Evolutionary conservation across 2,888 invertebrate species (phyloP).

Genomic region (Agrotis puta): DNA sequence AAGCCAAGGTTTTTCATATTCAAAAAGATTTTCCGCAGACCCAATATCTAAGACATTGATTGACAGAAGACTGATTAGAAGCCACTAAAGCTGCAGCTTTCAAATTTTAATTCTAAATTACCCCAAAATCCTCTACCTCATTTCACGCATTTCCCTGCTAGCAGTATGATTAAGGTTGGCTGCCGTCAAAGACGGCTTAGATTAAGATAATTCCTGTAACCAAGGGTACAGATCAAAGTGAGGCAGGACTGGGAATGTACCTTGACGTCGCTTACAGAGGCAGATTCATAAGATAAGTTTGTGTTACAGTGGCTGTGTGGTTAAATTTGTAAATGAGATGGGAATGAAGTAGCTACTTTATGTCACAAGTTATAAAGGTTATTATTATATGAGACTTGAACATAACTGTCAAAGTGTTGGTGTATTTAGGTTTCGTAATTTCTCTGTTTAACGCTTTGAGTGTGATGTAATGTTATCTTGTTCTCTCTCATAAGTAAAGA

Average conservation of each 20-base stretch:
- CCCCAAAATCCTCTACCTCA: background rate
- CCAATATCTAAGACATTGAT: background rate
- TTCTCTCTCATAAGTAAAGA: too few species aligned
- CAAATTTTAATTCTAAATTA: slow-evolving; percentile 17
- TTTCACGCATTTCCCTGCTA: slow-evolving; percentile 9
- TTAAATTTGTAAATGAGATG: background rate
- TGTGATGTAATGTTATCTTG: too few species aligned
- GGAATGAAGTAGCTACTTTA: background rate
- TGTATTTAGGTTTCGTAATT: too few species aligned
- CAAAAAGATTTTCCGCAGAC: too few species aligned
- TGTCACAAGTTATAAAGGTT: background rate
- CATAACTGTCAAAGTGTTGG: too few species aligned
- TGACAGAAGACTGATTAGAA: background rate
- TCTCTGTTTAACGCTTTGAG: too few species aligned
- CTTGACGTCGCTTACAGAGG: slow-evolving; percentile 17
- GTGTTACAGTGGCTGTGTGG: background rate
- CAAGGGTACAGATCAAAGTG: slow-evolving; percentile 43
- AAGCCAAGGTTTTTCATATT: background rate
- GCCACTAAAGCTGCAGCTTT: background rate
- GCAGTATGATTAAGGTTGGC: slow-evolving; percentile 36
- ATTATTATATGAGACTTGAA: background rate
- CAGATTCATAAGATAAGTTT: slow-evolving; percentile 14
- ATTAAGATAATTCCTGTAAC: slow-evolving; percentile 44
- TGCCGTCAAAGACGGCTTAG: slow-evolving; percentile 39
- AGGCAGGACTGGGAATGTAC: slow-evolving; percentile 15